A percentile compares a stretch with the other conserved stretches of the same genome.
These are phyloP conservation scores for Todus mexicanus DNA, from an alignment of 2,797 vertebrate species.

Conservation along the genomic window DNA sequence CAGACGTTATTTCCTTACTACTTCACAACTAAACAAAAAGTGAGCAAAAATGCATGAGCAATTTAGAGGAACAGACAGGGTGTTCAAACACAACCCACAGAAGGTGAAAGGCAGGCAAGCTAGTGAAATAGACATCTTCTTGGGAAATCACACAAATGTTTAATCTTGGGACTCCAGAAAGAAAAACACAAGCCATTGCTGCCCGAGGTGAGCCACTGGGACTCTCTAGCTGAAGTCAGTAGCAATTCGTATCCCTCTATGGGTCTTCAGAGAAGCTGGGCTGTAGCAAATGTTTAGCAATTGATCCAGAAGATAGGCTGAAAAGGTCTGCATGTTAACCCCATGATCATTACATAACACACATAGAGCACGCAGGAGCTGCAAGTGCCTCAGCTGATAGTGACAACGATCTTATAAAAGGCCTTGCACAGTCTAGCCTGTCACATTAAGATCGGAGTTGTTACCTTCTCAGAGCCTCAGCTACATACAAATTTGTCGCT, in stretches of 20 bases:
- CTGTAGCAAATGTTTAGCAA: not conserved
- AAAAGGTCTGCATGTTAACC: not conserved
- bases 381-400: not conserved
- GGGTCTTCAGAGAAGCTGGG: not conserved
- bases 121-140: not conserved
- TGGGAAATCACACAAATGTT: not conserved
- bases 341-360: not conserved
- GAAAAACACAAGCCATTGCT: not conserved
- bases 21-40: not conserved
- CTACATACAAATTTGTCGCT: not conserved
- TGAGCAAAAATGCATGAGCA: not conserved
- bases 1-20: not conserved
- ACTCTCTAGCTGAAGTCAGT: not conserved
- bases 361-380: not conserved
- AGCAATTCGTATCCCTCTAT: not conserved
- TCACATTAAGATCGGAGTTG: not conserved
- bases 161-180: not conserved
- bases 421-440: not conserved
- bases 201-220: not conserved
- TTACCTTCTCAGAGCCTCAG: not conserved
- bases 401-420: not conserved
- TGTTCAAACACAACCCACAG: not conserved
- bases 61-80: not conserved
- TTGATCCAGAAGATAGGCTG: not conserved
- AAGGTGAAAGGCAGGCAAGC: not conserved